These are phyloP conservation scores for Rhagologus leucostigma DNA, from an alignment of 2,113 vertebrate species.

Conservation along the genomic window DNA sequence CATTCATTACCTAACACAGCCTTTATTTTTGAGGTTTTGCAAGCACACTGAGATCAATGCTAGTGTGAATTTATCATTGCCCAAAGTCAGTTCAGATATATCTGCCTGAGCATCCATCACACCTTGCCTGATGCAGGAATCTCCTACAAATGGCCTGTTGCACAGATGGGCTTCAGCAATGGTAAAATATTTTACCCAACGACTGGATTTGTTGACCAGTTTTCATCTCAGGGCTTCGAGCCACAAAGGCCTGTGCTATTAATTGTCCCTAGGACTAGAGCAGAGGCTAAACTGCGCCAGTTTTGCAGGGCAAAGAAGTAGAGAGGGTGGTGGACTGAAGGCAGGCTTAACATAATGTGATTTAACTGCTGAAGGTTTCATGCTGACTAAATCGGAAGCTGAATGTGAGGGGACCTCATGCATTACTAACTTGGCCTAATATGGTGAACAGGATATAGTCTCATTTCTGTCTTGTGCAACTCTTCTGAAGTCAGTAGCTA, in stretches of 20 bases:
- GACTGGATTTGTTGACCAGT: background rate
- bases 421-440: constrained; percentile 10
- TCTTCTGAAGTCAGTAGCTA: background rate
- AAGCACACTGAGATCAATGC: background rate
- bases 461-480: constrained; percentile 28
- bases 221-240: background rate
- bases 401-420: background rate
- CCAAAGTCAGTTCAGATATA: background rate
- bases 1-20: rapidly evolving
- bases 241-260: background rate
- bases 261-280: background rate
- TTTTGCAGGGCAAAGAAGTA: background rate
- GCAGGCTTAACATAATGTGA: background rate
- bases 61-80: background rate
- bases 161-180: background rate
- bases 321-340: background rate
- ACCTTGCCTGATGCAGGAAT: background rate
- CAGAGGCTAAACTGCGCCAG: background rate
- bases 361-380: constrained; percentile 5
- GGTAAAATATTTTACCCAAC: background rate
- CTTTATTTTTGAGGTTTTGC: background rate
- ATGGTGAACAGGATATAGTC: constrained; percentile 36
- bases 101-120: background rate
- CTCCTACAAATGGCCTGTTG: background rate
- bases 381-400: constrained; percentile 34